Evolutionary conservation across 2,888 invertebrate genomes (phyloP), one percentile per base, ranked within the genome.

Genomic region (Coelinius sp.): DNA sequence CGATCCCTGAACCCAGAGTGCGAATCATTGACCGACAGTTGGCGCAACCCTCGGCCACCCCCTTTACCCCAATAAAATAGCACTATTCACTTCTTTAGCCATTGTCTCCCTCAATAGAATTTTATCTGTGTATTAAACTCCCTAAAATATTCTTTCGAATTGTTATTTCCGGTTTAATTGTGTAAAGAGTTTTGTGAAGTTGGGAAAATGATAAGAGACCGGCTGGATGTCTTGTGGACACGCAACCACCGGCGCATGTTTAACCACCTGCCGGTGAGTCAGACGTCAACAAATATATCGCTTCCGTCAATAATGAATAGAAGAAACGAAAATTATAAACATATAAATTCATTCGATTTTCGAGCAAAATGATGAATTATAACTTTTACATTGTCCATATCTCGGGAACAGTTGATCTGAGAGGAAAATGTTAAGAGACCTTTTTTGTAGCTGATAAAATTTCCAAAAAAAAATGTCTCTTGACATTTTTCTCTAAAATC

Each of bases 1-100:
- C 22, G 20, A 31, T 25, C 22, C 20, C 24, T 46, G 14, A 59
- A 31, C 56, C 27, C 31, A 6, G 17, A 27, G 46, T 41, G 62
- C 59, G 6, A 65, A 73, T 44, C 10, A 44, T 65, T 71, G 56
- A 20, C 56, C 64, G 49, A 25, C 65, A 69, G 65, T 69, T 71
- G 65, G 59, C 68, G 62, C 64, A 52, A 41, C 52, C 64, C 62
- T 62, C 31, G 31, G 20, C 20, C 35, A 35, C 14, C 17, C 10
- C 22, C 24, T 59, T 14, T 68, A n/a, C 41, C 17, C 68, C 25
- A 52, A 71, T 68, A 12, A 17, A n/a, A 25, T 52, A 35, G 3
- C 35, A 35, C 35, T 6, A 35, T 35, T n/a, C n/a, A n/a, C n/a
- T n/a, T n/a, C n/a, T n/a, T n/a, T n/a, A n/a, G n/a, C n/a, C n/a